A percentile compares a stretch with the other conserved stretches of the same genome.
phyloP scores from a whole-genome alignment of 1,140 invertebrate species.

The Ericerus pela region DNA sequence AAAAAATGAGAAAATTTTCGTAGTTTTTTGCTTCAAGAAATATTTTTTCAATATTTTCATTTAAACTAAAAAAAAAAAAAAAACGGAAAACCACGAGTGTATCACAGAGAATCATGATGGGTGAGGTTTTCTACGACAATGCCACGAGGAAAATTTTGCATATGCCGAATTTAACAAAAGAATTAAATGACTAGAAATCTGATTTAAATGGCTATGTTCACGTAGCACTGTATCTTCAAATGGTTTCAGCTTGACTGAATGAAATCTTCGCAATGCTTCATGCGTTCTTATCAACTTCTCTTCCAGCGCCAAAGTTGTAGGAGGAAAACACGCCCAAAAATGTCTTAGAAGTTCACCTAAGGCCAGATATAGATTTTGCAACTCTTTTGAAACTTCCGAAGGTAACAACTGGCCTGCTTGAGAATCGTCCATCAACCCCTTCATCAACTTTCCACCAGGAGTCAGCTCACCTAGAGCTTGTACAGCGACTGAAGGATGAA shows the following conservation, averaged over 20 bases:
- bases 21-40: no score
- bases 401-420: slow-evolving; percentile 60
- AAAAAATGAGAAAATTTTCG: no score
- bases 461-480: slow-evolving; percentile 74
- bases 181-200: slow-evolving; percentile 72
- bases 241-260: slow-evolving; percentile 65
- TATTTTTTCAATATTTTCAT: no score
- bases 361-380: slow-evolving; percentile 67
- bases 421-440: slow-evolving; percentile 51
- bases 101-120: slow-evolving; percentile 2
- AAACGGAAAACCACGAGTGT: no score
- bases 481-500: slow-evolving; percentile 54
- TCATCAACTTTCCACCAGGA: slow-evolving; percentile 84
- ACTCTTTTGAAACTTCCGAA: slow-evolving; percentile 62
- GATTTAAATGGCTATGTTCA: slow-evolving; percentile 58
- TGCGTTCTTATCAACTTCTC: slow-evolving; percentile 74
- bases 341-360: slow-evolving; percentile 75
- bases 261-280: slow-evolving; percentile 71
- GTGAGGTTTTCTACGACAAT: slow-evolving; percentile 45
- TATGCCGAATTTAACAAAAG: slow-evolving; percentile 67
- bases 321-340: slow-evolving; percentile 89
- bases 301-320: slow-evolving; percentile 57
- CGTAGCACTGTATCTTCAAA: slow-evolving; percentile 67
- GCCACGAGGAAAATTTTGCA: slow-evolving; percentile 68
- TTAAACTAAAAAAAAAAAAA: no score